Evolutionary conservation across 2,888 invertebrate species (phyloP), one percentile per base, ranked within the genome.

Genomic region (Cheilosia vulpina): DNA sequence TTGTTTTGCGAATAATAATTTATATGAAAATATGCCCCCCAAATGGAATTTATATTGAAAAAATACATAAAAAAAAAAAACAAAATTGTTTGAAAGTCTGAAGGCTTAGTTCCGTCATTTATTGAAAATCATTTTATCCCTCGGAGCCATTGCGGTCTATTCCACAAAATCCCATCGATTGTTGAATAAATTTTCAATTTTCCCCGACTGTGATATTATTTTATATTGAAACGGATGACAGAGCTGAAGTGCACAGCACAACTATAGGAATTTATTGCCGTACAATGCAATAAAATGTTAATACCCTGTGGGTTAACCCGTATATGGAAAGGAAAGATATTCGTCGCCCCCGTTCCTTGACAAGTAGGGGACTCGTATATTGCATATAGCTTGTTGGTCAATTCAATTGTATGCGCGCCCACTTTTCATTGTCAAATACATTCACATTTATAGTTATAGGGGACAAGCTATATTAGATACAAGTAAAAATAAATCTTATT

Each of bases 131-230:
- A 68, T 75, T 80, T 41, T 53, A 62, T 62, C 38, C 66, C 65
- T 34, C 43, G n/a, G 24, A 60, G 58, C 58, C 68, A 53, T 73
- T 73, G 62, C 19, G 66, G 66, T 62, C 53, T 75, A 78, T 63
- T 45, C 43, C 34, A 50, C 45, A 78, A 68, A 68, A 73, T 55
- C 66, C 55, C 53, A 68, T 75, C 47, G 21, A 68, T 55, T 55
- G 55, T 68, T 68, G 73, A 60, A 80, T 80, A 80, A 68, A 80
- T 80, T 80, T 80, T 80, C 80, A 80, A 80, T 80, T 80, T 73
- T 73, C 53, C 45, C 68, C 45, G 27, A n/a, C 66, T 55, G 53
- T 62, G 53, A 75, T 75, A 68, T 73, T 80, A 80, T 80, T 80
- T 80, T 80, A 80, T 66, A 73, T 80, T 75, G 66, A 60, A 68